These are phyloP conservation scores for Drosophila picticornis DNA, from an alignment of 2,888 invertebrate species.

Conservation along the genomic window DNA sequence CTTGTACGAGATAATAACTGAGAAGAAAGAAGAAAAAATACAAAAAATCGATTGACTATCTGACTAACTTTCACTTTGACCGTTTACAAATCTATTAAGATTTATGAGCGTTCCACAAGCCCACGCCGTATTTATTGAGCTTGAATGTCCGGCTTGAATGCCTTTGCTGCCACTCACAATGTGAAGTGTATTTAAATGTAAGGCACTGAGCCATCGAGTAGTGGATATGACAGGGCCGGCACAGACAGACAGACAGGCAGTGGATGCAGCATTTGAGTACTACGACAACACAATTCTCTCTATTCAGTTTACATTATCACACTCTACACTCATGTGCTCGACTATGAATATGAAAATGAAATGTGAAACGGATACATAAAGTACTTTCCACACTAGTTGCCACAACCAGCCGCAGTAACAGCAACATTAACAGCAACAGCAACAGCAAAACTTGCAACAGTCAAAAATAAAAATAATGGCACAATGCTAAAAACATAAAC, in stretches of 20 bases:
- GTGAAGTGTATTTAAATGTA: constrained; percentile 28
- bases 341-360: constrained; percentile 26
- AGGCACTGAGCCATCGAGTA: constrained; percentile 18
- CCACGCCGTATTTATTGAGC: constrained; percentile 20
- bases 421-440: constrained; percentile 1
- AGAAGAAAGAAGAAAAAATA: constrained; percentile 10
- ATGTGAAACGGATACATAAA: constrained; percentile 24
- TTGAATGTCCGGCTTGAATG: constrained; percentile 41
- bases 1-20: constrained; percentile 48
- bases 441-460: constrained; percentile 11
- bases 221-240: constrained; percentile 2
- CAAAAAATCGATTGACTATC: constrained; percentile 49
- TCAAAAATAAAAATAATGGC: constrained; percentile 32
- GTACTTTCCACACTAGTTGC: constrained; percentile 36
- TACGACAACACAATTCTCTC: constrained; percentile 3
- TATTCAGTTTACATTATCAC: constrained; percentile 18
- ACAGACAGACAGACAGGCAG: background rate
- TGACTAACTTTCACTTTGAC: constrained; percentile 67
- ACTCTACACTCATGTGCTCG: constrained; percentile 1
- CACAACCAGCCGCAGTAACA: background rate
- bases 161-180: constrained; percentile 42
- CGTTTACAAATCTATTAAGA: constrained; percentile 65
- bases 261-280: constrained; percentile 1
- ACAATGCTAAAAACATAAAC: constrained; percentile 24
- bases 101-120: constrained; percentile 53